Percentiles rank a stretch among this genome's conserved stretches.
Conservation (phyloP, 1,140 invertebrate species). For the Euglossa dilemma region DNA sequence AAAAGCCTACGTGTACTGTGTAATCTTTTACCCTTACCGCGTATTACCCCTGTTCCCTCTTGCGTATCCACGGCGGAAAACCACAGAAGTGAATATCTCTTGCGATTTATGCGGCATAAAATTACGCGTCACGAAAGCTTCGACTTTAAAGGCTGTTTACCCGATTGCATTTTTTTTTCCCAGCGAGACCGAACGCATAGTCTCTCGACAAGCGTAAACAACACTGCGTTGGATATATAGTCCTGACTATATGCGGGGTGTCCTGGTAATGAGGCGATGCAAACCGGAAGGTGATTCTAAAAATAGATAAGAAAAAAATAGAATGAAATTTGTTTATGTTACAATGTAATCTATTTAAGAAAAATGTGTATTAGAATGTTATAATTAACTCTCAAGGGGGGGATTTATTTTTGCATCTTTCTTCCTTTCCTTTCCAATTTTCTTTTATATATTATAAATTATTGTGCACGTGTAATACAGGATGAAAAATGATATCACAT, state of each 20-base stretch:
- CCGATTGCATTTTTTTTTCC: slow-evolving; percentile 12
- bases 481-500: neutral
- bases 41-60: slow-evolving; percentile 10
- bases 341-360: neutral
- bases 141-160: slow-evolving; percentile 26
- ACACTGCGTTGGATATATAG: neutral
- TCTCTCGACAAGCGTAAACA: slow-evolving; percentile 11
- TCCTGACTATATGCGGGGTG: neutral
- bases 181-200: neutral
- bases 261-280: slow-evolving; percentile 16
- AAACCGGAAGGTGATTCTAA: neutral
- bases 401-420: neutral
- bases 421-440: too few species aligned
- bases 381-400: neutral
- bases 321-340: neutral
- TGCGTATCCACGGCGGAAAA: slow-evolving; percentile 9
- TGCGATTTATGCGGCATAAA: slow-evolving; percentile 18
- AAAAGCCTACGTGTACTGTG: neutral
- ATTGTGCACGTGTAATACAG: too few species aligned
- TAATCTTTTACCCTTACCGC: slow-evolving; percentile 19
- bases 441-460: neutral
- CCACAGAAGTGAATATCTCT: slow-evolving; percentile 5
- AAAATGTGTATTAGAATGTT: neutral
- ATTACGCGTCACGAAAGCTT: slow-evolving; percentile 30
- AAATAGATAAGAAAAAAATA: neutral